A percentile compares a stretch with the other conserved stretches of the same genome.
Evolutionary conservation across 2,113 vertebrate genomes (phyloP).

Genomic region (Melanostigma gelatinosum): DNA sequence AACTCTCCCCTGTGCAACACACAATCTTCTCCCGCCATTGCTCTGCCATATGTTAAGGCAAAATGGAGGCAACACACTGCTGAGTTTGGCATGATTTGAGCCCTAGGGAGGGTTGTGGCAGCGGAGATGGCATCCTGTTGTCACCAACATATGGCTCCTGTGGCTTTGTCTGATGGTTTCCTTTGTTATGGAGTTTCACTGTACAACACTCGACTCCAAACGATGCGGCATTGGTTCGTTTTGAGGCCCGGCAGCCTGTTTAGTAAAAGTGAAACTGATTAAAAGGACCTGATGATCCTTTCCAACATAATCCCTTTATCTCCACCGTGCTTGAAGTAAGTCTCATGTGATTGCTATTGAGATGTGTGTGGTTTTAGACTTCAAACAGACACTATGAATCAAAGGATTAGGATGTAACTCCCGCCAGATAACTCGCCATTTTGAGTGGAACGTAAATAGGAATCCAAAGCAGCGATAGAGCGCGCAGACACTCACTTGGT

Average conservation of each 20-base stretch:
- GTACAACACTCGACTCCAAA: slow-evolving; percentile 41
- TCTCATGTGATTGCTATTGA: slow-evolving; percentile 55
- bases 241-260: slow-evolving; percentile 45
- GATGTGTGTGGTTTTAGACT: slow-evolving; percentile 57
- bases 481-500: not conserved
- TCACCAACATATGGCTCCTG: slow-evolving; percentile 66
- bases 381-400: slow-evolving; percentile 60
- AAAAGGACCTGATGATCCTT: slow-evolving; percentile 72
- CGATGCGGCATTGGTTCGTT: slow-evolving; percentile 28
- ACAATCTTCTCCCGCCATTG: slow-evolving; percentile 47
- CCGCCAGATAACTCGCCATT: slow-evolving; percentile 41
- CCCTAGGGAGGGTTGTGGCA: slow-evolving; percentile 35
- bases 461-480: slow-evolving; percentile 8
- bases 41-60: slow-evolving; percentile 72
- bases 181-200: slow-evolving; percentile 48
- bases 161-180: slow-evolving; percentile 49
- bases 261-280: slow-evolving; percentile 55
- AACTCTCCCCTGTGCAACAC: slow-evolving; percentile 55
- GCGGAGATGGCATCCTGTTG: slow-evolving; percentile 50
- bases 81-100: slow-evolving; percentile 54
- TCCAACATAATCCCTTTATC: slow-evolving; percentile 65
- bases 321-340: slow-evolving; percentile 50
- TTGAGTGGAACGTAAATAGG: slow-evolving; percentile 34
- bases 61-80: slow-evolving; percentile 51
- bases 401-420: slow-evolving; percentile 57